Evolutionary conservation across 2,888 invertebrate species (phyloP).

Genomic region (Argynnis bischoffii): DNA sequence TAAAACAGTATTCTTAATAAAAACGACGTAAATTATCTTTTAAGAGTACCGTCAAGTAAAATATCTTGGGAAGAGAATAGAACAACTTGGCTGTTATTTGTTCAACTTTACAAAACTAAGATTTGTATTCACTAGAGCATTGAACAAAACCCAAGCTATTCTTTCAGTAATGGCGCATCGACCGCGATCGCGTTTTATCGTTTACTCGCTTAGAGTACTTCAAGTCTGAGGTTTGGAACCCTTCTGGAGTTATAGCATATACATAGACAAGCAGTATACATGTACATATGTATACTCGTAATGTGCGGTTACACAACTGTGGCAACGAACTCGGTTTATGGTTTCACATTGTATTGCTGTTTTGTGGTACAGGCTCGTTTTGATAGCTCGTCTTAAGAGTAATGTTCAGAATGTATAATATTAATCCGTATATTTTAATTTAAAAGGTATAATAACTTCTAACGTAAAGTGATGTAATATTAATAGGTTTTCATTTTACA

Average conservation of each 20-base stretch:
- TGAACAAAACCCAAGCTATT: slow-evolving; percentile 1
- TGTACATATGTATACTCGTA: slow-evolving; percentile 10
- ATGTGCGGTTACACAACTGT: slow-evolving; percentile 21
- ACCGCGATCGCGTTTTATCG: slow-evolving; percentile 19
- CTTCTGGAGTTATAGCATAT: background rate
- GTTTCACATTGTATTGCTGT: slow-evolving; percentile 11
- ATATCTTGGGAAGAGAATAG: slow-evolving; percentile 7
- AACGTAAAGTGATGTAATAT: no score
- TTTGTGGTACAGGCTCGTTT: slow-evolving; percentile 7
- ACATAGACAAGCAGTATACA: no score
- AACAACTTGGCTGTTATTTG: slow-evolving; percentile 6
- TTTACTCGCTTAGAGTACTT: slow-evolving; percentile 6
- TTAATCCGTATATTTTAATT: no score
- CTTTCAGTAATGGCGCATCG: slow-evolving; percentile 17
- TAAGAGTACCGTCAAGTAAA: slow-evolving; percentile 7
- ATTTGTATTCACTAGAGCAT: slow-evolving; percentile 12
- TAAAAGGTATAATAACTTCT: no score
- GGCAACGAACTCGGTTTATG: slow-evolving; percentile 14
- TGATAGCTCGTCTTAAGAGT: background rate
- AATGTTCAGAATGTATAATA: no score
- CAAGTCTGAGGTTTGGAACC: background rate
- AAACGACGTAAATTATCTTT: slow-evolving; percentile 5
- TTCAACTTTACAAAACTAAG: slow-evolving; percentile 14
- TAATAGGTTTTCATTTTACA: no score
- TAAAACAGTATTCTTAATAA: slow-evolving; percentile 1